Evolutionary conservation across 2,888 invertebrate genomes (phyloP), one percentile per base, ranked within the genome.

Genomic region (Smittia aterrima): DNA sequence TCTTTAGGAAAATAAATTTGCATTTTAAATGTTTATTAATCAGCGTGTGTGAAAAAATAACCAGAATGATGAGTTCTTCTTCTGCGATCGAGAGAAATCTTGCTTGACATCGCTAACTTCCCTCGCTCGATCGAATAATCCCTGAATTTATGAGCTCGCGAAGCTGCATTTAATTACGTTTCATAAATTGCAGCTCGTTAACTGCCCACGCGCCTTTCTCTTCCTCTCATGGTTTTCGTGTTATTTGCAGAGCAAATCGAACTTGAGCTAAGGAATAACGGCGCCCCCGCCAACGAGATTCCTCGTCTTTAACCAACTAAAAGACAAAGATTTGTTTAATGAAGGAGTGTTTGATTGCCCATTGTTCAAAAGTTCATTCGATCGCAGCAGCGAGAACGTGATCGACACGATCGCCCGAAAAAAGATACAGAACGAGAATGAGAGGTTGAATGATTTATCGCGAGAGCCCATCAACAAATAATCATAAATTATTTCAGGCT

Each of bases 121-220:
- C 58, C 22, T 13, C 58, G 22, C 22, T 58, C 58, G 7, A 16
- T 58, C 18, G 18, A 22, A 58, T 58, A 58, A 58, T 67, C 38
- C 38, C 13, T 67, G 18, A 22, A 16, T 38, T 67, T 67, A 67
- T 40, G 38, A 67, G 40, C 13, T 40, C 24, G 24, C 38, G 32
- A n/a, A 40, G 18, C 18, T 40, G 66, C 66, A 66, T 66, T 66
- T 67, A 67, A 66, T 66, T 66, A 1, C 32, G 16, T 18, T 22
- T 38, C 40, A 64, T 64, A 64, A 64, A 64, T 27, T 64, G 64
- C 64, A 64, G n/a, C 64, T 64, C 64, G 64, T 64, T 64, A 25
- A 13, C 64, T 1, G 3, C 64, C 64, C 64, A 64, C 64, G 20
- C 16, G 11, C 27, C 3, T n/a, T 22, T 1, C 24, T 11, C 25